Conservation (phyloP, 2,113 vertebrate species). For the Gallinago undulata region DNA sequence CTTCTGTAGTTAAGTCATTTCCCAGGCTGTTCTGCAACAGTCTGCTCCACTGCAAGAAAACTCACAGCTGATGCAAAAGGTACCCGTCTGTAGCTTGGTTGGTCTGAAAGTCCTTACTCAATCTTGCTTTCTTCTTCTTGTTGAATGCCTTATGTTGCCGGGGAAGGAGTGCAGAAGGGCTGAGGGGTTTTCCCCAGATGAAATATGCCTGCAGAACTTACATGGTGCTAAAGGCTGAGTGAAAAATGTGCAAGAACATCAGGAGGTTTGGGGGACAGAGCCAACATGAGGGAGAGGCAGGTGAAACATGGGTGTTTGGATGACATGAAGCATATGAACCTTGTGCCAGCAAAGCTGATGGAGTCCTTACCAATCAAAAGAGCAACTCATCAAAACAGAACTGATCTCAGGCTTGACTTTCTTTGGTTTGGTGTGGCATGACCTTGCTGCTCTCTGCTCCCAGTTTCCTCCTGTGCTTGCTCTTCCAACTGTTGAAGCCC, state of each 20-base stretch:
- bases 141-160: not conserved
- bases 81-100: not conserved
- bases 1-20: not conserved
- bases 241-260: accelerated
- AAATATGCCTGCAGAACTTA: not conserved
- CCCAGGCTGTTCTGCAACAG: not conserved
- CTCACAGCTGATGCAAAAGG: not conserved
- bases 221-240: accelerated
- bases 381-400: not conserved
- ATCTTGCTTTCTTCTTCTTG: not conserved
- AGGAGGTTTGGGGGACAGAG: not conserved
- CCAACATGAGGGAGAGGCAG: not conserved
- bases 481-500: not conserved
- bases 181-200: not conserved
- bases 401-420: not conserved
- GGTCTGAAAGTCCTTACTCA: not conserved
- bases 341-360: not conserved
- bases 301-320: not conserved
- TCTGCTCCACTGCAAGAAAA: not conserved
- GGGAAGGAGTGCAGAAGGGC: not conserved
- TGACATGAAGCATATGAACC: not conserved
- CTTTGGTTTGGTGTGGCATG: not conserved
- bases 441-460: not conserved
- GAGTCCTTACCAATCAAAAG: not conserved
- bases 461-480: not conserved